A percentile compares a stretch with the other conserved stretches of the same genome.
These are phyloP conservation scores for Amaurobius ferox DNA, from an alignment of 2,888 invertebrate species.

Conservation along the genomic window DNA sequence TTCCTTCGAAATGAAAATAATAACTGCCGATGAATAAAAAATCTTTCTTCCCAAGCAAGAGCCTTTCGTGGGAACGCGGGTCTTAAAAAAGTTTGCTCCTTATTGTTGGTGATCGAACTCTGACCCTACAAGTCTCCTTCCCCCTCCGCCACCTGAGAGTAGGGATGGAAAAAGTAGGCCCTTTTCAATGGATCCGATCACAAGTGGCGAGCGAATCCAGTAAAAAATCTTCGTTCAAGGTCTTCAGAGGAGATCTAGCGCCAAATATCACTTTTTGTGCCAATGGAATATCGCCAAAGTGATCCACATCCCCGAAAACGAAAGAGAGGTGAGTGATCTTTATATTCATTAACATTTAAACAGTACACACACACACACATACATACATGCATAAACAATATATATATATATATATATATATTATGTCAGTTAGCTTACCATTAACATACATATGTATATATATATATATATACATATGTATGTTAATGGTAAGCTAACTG, in stretches of 20 bases:
- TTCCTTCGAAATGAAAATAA: constrained; percentile 12
- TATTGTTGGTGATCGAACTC: constrained; percentile 15
- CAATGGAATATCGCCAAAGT: neutral
- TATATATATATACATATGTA: too few relatives aligned
- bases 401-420: too few relatives aligned
- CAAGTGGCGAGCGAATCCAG: constrained; percentile 6
- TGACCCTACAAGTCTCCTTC: neutral
- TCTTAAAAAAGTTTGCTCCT: constrained; percentile 16
- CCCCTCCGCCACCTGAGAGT: constrained; percentile 1
- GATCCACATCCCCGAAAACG: too few relatives aligned
- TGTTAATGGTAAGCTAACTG: too few relatives aligned
- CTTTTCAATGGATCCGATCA: neutral
- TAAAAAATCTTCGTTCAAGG: constrained; percentile 4
- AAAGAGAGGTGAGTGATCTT: too few relatives aligned
- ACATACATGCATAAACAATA: too few relatives aligned
- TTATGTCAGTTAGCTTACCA: too few relatives aligned
- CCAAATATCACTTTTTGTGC: neutral
- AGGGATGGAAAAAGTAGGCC: neutral
- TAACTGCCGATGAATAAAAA: constrained; percentile 10
- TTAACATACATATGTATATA: too few relatives aligned
- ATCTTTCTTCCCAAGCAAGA: neutral
- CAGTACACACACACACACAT: too few relatives aligned
- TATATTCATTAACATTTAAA: too few relatives aligned
- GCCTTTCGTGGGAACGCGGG: constrained; percentile 1
- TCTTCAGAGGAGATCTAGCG: neutral